These are phyloP conservation scores for Merluccius polli DNA, from an alignment of 2,797 vertebrate species.

Conservation along the genomic window DNA sequence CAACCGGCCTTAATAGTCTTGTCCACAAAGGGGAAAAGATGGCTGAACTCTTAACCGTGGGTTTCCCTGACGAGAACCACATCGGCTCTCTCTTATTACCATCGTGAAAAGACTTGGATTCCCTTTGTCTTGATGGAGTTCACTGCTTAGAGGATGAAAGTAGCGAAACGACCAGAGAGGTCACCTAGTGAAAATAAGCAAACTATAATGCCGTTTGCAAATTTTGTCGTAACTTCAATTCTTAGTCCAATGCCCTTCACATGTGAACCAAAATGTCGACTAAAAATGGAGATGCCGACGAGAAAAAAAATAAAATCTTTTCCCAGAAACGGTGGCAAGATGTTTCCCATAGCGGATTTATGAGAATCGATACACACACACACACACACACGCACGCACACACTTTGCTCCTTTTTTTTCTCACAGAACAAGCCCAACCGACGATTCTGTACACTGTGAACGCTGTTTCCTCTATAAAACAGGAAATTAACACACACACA, in stretches of 20 bases:
- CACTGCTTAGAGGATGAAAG: constrained; percentile 29
- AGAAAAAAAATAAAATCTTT: constrained; percentile 36
- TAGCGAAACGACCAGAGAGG: too few species aligned
- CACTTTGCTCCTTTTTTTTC: constrained; percentile 47
- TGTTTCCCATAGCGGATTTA: constrained; percentile 71
- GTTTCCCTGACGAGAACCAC: constrained; percentile 45
- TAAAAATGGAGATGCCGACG: constrained; percentile 26
- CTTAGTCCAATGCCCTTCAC: constrained; percentile 17
- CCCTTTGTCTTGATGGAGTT: constrained; percentile 34
- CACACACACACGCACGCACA: neutral
- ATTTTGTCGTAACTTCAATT: constrained; percentile 18
- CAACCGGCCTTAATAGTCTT: constrained; percentile 29
- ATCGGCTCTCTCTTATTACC: constrained; percentile 41
- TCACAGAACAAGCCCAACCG: constrained; percentile 64
- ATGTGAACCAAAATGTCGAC: constrained; percentile 32
- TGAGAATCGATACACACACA: constrained; percentile 67
- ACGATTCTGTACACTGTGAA: constrained; percentile 61
- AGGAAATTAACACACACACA: constrained; percentile 63
- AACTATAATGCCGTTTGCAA: constrained; percentile 27
- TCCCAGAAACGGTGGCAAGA: constrained; percentile 59
- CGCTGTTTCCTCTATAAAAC: constrained; percentile 69
- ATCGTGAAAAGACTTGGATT: constrained; percentile 26
- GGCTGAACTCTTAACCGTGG: constrained; percentile 46
- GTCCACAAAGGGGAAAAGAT: constrained; percentile 30
- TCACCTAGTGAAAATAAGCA: too few species aligned